A percentile compares a stretch with the other conserved stretches of the same genome.
phyloP scores from a whole-genome alignment of 2,888 invertebrate species.

The Ypsolopha sequella region DNA sequence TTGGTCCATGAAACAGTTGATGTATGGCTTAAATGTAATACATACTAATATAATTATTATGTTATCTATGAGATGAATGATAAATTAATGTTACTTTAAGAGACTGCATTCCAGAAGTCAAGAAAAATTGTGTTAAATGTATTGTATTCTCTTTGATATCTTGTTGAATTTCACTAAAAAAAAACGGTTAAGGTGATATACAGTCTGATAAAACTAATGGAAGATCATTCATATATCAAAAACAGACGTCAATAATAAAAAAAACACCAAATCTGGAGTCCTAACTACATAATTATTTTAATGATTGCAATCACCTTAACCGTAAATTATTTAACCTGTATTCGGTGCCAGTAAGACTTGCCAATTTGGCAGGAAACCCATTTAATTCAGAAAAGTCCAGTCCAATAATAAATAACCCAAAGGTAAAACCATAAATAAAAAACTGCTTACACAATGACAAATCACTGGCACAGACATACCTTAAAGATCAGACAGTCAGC shows the following conservation, averaged over 20 bases:
- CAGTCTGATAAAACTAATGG: slow-evolving; percentile 1
- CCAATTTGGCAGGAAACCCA: slow-evolving; percentile 39
- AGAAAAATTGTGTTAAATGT: too few species aligned
- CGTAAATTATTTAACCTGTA: slow-evolving; percentile 9
- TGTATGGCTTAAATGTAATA: too few species aligned
- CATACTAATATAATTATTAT: too few species aligned
- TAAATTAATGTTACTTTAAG: too few species aligned
- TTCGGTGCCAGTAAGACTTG: slow-evolving; percentile 21
- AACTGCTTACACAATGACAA: neutral
- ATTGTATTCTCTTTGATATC: too few species aligned
- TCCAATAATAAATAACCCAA: slow-evolving; percentile 13
- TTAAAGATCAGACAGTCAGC: slow-evolving; percentile 22
- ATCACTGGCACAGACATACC: neutral
- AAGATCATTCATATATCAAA: slow-evolving; percentile 1
- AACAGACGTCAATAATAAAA: slow-evolving; percentile 1
- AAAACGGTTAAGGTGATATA: neutral
- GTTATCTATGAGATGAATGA: too few species aligned
- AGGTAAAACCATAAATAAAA: neutral
- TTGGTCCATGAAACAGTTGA: too few species aligned
- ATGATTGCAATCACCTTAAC: slow-evolving; percentile 27
- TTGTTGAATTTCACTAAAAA: too few species aligned
- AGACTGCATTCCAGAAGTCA: too few species aligned
- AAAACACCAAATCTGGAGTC: neutral
- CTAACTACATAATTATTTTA: slow-evolving; percentile 9
- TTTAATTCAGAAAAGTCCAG: slow-evolving; percentile 21